These are phyloP conservation scores for Brienomyrus brachyistius DNA, from an alignment of 2,113 vertebrate genomes.

Conservation along the genomic window DNA sequence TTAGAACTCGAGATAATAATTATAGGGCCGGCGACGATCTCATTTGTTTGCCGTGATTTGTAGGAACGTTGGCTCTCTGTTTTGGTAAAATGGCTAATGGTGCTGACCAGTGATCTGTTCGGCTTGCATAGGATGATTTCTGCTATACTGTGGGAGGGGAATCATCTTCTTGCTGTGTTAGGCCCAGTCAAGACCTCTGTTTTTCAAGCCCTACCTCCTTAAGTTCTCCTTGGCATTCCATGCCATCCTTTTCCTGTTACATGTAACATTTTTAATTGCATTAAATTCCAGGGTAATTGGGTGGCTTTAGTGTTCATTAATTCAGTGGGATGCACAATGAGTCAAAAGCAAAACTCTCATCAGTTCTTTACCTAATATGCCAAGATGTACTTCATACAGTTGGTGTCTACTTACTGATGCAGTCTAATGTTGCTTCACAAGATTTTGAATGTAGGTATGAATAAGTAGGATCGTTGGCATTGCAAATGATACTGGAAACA, in stretches of 20 bases:
- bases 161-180: neutral
- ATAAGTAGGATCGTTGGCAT: neutral
- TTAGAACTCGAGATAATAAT: slow-evolving; percentile 44
- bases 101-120: slow-evolving; percentile 39
- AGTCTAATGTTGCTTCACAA: neutral
- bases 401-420: neutral
- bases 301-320: neutral
- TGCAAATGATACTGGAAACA: neutral
- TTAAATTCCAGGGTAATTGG: neutral
- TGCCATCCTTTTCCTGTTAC: slow-evolving; percentile 34
- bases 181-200: neutral
- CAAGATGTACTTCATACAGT: neutral
- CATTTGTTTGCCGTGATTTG: slow-evolving; percentile 45
- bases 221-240: neutral
- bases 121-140: slow-evolving; percentile 36
- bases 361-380: neutral
- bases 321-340: neutral
- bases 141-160: slow-evolving; percentile 3
- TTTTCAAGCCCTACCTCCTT: neutral
- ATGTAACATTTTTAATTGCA: slow-evolving; percentile 37
- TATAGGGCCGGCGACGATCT: slow-evolving; percentile 41
- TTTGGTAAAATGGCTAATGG: neutral
- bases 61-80: slow-evolving; percentile 45
- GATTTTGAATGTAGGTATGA: neutral
- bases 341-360: neutral